Conservation (phyloP, 2,797 vertebrate genomes). For the Argentina silus region DNA sequence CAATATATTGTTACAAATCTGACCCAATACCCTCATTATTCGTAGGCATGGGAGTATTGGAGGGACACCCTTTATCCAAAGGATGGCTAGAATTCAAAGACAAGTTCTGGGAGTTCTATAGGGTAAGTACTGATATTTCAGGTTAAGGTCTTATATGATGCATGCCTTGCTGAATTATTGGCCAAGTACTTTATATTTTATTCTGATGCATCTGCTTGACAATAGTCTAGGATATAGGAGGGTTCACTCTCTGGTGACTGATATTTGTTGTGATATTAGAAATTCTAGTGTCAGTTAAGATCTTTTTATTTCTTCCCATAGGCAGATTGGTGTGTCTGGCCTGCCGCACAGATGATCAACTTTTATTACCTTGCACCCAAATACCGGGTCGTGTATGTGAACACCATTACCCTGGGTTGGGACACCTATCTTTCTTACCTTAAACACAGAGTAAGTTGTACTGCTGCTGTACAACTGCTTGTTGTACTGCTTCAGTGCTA, state of each 20-base stretch:
- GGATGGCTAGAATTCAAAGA: conserved; percentile 83
- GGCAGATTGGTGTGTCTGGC: conserved; percentile 94
- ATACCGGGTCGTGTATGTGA: conserved; percentile 90
- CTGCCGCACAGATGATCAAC: conserved; percentile 88
- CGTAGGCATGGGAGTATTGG: conserved; percentile 86
- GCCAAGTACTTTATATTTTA: neutral
- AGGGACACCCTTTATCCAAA: conserved; percentile 77
- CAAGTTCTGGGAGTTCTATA: conserved; percentile 96
- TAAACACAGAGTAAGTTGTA: conserved; percentile 86
- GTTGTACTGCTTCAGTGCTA: no score
- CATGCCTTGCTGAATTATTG: neutral
- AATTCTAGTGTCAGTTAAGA: neutral
- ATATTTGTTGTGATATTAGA: neutral
- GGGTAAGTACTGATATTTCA: conserved; percentile 71
- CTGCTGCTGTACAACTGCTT: no score
- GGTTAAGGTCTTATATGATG: neutral
- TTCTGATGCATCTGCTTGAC: neutral
- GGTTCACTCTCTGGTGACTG: no score
- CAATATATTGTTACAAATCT: no score
- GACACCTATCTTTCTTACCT: conserved; percentile 94
- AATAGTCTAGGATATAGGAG: neutral
- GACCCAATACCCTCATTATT: conserved; percentile 28
- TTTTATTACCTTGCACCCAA: conserved; percentile 89
- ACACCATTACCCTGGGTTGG: conserved; percentile 90
- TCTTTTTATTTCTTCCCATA: conserved; percentile 51